Evolutionary conservation across 92 coral and sea anemone genomes (phyloP), one percentile per base, ranked within the genome.

Genomic region (Epizoanthus ramosus): DNA sequence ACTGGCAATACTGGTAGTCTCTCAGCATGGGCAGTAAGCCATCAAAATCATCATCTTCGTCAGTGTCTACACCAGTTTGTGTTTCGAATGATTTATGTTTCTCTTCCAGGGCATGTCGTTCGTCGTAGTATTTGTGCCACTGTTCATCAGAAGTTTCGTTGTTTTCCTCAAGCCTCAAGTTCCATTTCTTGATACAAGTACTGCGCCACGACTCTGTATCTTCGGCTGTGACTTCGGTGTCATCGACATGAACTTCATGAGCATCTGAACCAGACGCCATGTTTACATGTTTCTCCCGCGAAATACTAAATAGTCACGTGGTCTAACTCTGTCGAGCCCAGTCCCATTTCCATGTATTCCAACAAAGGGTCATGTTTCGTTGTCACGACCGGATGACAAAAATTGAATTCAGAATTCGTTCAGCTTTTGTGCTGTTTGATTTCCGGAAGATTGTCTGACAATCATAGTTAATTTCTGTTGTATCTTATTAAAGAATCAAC

Each of bases 301-400:
- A 60, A 76, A 75, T 75, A 31, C 81, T 31, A 39, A 75, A 77
- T 43, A 9, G 58, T 77, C 82, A 77, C 82, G 82, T 77, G 82
- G 57, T 63, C 23, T 37, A 21, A 35, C 28, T 16, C 43, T 31
- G 14, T 57, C 37, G 71, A 10, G 23, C 57, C 82, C 69, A 63
- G 82, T 16, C 71, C 23, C 21, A 67, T 21, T 19, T 33, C 71
- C 50, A 19, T 15, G 13, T 67, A 2, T 3, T 66, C 0, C 17
- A n/a, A 33, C 21, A 1, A 2, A 0, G 12, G 5, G 4, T 5
- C 53, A 45, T 7, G 53, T 8, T 28, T 28, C 31, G 31, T 28
- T 28, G 50, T 5, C 7, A 43, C 8, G 50, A 43, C 50, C 50
- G 50, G 50, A 43, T 8, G 50, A 43, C 1, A 12, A 47, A 37